phyloP scores from a whole-genome alignment of 1,140 invertebrate species.

The Saccostrea echinata region DNA sequence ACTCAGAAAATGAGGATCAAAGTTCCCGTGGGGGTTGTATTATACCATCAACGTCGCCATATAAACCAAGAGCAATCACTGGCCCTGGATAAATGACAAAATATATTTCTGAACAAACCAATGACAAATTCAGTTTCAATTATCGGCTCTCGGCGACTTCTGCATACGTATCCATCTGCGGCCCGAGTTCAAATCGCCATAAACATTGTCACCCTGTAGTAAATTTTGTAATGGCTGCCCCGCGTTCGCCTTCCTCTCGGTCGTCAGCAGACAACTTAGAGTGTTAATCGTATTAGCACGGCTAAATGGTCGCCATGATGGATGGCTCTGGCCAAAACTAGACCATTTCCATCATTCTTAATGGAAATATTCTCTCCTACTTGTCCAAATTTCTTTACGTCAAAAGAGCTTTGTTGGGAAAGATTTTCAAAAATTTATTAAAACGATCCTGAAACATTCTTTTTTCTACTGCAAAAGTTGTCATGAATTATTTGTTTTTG shows the following conservation, averaged over 20 bases:
- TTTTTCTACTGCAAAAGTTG: background rate
- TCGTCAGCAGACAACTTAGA: slow-evolving; percentile 52
- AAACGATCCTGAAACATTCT: background rate
- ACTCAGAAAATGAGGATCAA: background rate
- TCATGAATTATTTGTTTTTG: background rate
- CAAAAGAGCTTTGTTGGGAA: slow-evolving; percentile 11
- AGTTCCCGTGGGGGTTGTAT: background rate
- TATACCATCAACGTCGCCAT: background rate
- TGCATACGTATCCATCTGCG: slow-evolving; percentile 53
- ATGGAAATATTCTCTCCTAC: slow-evolving; percentile 23
- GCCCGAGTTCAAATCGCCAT: slow-evolving; percentile 46
- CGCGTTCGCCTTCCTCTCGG: slow-evolving; percentile 35
- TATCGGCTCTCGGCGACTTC: slow-evolving; percentile 2
- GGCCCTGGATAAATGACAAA: background rate
- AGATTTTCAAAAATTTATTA: background rate
- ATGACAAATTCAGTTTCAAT: slow-evolving; percentile 34
- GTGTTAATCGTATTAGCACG: slow-evolving; percentile 59
- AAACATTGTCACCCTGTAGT: slow-evolving; percentile 48
- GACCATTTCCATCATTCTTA: slow-evolving; percentile 25
- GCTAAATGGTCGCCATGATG: slow-evolving; percentile 58
- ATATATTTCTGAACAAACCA: slow-evolving; percentile 33
- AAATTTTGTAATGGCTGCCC: slow-evolving; percentile 53
- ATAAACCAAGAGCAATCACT: slow-evolving; percentile 27
- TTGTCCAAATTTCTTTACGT: slow-evolving; percentile 26
- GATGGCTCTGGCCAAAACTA: slow-evolving; percentile 55